Percentiles rank a stretch among this genome's conserved stretches.
These are phyloP conservation scores for Ceyx margarethae DNA, from an alignment of 2,113 vertebrate genomes.

Conservation along the genomic window DNA sequence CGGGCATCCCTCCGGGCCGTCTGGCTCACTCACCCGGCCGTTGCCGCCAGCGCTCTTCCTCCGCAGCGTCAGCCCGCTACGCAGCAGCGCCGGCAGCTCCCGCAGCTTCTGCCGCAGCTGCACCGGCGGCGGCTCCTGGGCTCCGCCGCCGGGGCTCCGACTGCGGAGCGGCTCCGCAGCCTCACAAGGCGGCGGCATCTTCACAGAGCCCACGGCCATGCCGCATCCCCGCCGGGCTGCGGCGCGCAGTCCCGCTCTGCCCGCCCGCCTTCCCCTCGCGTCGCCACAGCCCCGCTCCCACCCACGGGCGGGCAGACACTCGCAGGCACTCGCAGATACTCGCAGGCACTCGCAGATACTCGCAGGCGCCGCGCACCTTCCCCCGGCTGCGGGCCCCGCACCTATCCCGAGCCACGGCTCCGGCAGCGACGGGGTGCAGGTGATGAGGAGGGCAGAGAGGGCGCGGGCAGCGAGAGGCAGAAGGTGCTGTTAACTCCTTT, in stretches of 20 bases:
- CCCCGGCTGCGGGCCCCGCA: background rate
- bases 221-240: constrained; percentile 48
- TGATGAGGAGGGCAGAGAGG: constrained; percentile 25
- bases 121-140: constrained; percentile 70
- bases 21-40: constrained; percentile 58
- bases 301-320: background rate
- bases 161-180: constrained; percentile 81
- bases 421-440: constrained; percentile 30
- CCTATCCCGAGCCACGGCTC: background rate
- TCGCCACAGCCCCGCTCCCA: background rate
- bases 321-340: background rate
- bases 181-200: constrained; percentile 72
- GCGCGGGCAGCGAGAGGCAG: background rate
- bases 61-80: constrained; percentile 92
- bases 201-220: constrained; percentile 73
- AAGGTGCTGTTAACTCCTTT: constrained; percentile 41
- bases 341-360: background rate
- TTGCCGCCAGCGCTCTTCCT: constrained; percentile 79
- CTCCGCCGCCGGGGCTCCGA: constrained; percentile 81
- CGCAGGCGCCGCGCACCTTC: background rate
- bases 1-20: background rate
- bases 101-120: constrained; percentile 91
- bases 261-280: background rate
- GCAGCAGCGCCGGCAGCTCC: constrained; percentile 89
- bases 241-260: background rate